phyloP scores from a whole-genome alignment of 2,888 invertebrate species.

The Luperina testacea region DNA sequence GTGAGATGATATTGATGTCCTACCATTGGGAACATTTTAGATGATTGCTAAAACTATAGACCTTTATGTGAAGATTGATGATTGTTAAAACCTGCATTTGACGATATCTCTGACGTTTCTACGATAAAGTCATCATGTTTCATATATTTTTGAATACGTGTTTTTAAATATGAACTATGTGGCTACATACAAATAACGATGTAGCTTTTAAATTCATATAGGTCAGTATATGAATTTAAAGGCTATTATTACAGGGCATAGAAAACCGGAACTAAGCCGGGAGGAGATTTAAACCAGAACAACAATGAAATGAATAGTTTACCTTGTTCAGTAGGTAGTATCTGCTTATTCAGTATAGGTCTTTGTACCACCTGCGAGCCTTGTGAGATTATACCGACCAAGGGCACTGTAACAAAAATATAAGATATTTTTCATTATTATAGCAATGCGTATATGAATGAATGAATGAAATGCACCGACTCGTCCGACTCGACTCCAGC shows the following conservation, averaged over 20 bases:
- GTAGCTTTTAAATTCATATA: background rate
- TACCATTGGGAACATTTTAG: background rate
- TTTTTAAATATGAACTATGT: background rate
- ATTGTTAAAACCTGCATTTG: background rate
- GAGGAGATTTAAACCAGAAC: constrained; percentile 26
- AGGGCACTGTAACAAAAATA: constrained; percentile 79
- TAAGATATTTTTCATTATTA: constrained; percentile 10
- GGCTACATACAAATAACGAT: background rate
- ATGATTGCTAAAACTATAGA: background rate
- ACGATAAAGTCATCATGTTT: background rate
- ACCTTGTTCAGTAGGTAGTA: constrained; percentile 88
- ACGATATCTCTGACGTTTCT: background rate
- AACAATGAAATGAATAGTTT: constrained; percentile 43
- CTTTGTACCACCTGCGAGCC: constrained; percentile 88
- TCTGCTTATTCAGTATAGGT: constrained; percentile 86
- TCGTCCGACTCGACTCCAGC: too few relatives aligned
- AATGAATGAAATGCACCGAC: too few relatives aligned
- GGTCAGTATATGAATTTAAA: too few relatives aligned
- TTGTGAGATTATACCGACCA: constrained; percentile 85
- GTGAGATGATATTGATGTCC: too few relatives aligned
- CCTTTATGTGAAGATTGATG: background rate
- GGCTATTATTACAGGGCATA: background rate
- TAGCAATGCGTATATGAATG: background rate
- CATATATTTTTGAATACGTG: background rate
- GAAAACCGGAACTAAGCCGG: constrained; percentile 26